These are phyloP conservation scores for Plemyria rubiginata DNA, from an alignment of 2,888 invertebrate genomes.

Conservation along the genomic window DNA sequence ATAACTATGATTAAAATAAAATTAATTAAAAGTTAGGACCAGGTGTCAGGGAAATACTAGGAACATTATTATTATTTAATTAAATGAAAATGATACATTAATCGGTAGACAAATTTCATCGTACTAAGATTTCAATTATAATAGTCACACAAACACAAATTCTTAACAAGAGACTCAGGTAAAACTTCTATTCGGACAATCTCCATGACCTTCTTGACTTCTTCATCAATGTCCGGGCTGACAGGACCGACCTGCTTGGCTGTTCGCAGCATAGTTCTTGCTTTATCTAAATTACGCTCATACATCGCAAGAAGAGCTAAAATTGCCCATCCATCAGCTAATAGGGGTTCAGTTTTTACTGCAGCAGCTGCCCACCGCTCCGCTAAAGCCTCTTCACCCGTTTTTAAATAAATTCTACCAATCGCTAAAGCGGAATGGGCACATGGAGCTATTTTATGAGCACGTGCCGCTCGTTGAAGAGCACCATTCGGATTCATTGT, in stretches of 20 bases:
- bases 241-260: slow-evolving; percentile 69
- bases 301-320: slow-evolving; percentile 68
- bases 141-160: slow-evolving; percentile 67
- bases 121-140: slow-evolving; percentile 35
- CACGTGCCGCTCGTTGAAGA: slow-evolving; percentile 72
- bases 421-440: slow-evolving; percentile 69
- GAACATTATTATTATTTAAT: no score
- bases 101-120: not conserved
- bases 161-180: slow-evolving; percentile 63
- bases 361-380: slow-evolving; percentile 73
- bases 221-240: slow-evolving; percentile 61
- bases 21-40: no score
- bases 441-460: slow-evolving; percentile 67
- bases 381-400: slow-evolving; percentile 61
- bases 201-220: slow-evolving; percentile 58
- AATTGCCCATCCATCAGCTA: slow-evolving; percentile 76
- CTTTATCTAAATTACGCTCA: slow-evolving; percentile 61
- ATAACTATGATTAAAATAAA: no score
- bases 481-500: slow-evolving; percentile 55
- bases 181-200: slow-evolving; percentile 56
- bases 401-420: slow-evolving; percentile 60
- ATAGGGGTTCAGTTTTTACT: slow-evolving; percentile 67
- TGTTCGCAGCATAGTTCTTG: slow-evolving; percentile 67
- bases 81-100: no score
- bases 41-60: no score